Evolutionary conservation across 2,888 invertebrate genomes (phyloP), one percentile per base, ranked within the genome.

Genomic region (Litoditis marina): DNA sequence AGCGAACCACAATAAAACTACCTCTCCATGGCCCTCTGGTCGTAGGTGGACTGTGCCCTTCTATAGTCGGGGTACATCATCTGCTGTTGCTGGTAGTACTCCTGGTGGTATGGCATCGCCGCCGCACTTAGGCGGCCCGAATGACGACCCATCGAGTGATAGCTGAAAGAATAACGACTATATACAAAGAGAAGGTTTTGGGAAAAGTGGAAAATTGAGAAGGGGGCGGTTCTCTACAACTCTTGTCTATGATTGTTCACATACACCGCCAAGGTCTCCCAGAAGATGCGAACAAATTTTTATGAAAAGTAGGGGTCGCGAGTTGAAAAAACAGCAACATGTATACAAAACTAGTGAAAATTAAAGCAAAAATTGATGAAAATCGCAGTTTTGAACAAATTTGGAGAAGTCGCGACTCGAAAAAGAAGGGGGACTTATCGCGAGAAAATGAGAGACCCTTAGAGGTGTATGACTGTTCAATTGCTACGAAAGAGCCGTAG

Each of bases 1-100:
- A n/a, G n/a, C n/a, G n/a, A n/a, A n/a, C n/a, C n/a, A 52, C 25
- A 16, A 52, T 30, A 16, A 11, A 52, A 31, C 28, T 32, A 53
- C 62, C 56, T 62, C 36, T 62, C 51, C 50, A 51, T 49, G 11
- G 56, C 19, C 16, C 57, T 52, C 5, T 56, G 16, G 57, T 62
- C 62, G 31, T 42, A 31, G 19, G 62, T 62, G 3, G 62, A 62
- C 34, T 62, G 62, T n/a, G 62, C 51, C 11, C 62, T 7, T n/a
- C 27, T 31, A 25, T 34, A 44, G 22, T 31, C 36, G 22, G 44
- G 46, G 25, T 61, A 55, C 31, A 55, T 31, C 51, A 39, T 36
- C 13, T 32, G 42, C 22, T 36, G 51, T 16, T 62, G 57, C 13
- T 50, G 56, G 34, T 62, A 51, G 46, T 50, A 56, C 13, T 50